These are phyloP conservation scores for Chrosomus eos DNA, from an alignment of 2,797 vertebrate species.

Conservation along the genomic window DNA sequence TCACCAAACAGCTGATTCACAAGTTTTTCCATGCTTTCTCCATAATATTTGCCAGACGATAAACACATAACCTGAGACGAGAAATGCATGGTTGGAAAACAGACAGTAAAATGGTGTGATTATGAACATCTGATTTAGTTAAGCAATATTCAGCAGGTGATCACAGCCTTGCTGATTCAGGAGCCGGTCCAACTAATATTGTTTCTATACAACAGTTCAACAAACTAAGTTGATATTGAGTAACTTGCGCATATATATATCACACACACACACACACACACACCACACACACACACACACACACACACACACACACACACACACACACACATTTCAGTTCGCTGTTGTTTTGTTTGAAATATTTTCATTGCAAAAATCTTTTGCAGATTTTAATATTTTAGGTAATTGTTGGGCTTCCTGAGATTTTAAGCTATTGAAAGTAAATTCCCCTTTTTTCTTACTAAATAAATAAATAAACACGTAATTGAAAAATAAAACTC, in stretches of 20 bases:
- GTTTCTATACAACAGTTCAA: too few relatives aligned
- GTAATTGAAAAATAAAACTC: background rate
- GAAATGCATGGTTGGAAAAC: background rate
- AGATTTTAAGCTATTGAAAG: background rate
- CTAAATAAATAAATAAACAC: background rate
- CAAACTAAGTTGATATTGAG: too few relatives aligned
- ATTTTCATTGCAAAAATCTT: background rate
- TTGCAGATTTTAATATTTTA: background rate
- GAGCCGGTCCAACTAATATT: too few relatives aligned
- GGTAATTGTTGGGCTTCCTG: background rate
- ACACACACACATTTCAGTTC: too few relatives aligned
- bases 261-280: too few relatives aligned
- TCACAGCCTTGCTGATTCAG: too few relatives aligned
- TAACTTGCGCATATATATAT: too few relatives aligned
- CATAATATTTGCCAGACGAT: background rate
- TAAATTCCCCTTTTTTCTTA: background rate
- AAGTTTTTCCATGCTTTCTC: background rate
- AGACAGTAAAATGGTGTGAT: background rate
- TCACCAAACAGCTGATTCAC: slow-evolving; percentile 5
- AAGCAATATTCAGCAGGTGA: too few relatives aligned
- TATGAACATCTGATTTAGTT: background rate
- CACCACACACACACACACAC: too few relatives aligned
- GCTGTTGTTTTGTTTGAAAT: background rate
- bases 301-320: too few relatives aligned
- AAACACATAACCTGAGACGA: background rate